Conservation (phyloP, 2,888 invertebrate species). For the Polydrusus tereticollis region DNA sequence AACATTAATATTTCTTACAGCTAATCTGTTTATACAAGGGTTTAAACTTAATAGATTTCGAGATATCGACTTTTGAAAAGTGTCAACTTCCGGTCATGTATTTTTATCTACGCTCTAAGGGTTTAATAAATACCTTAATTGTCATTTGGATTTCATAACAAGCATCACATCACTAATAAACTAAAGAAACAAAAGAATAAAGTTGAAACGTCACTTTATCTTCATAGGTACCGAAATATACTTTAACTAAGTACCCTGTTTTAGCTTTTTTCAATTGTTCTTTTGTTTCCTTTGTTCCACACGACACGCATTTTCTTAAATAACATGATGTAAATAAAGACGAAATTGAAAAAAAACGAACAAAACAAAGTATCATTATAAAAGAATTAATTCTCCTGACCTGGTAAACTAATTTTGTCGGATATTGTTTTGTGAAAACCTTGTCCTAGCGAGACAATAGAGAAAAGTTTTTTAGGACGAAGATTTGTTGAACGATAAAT, state of each 20-base stretch:
- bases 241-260: not conserved
- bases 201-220: too few relatives aligned
- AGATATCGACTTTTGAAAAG: too few relatives aligned
- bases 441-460: slow-evolving; percentile 1
- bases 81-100: too few relatives aligned
- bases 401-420: slow-evolving; percentile 8
- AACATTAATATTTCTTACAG: too few relatives aligned
- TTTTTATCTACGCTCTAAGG: too few relatives aligned
- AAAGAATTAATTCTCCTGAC: slow-evolving; percentile 6
- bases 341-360: not conserved
- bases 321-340: slow-evolving; percentile 9
- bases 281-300: slow-evolving; percentile 12
- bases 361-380: slow-evolving; percentile 6
- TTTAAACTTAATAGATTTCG: too few relatives aligned
- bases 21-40: too few relatives aligned
- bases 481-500: not conserved
- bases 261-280: slow-evolving; percentile 13
- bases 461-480: slow-evolving; percentile 5
- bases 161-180: too few relatives aligned
- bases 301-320: not conserved
- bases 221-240: slow-evolving; percentile 11
- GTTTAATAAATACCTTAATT: too few relatives aligned
- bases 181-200: too few relatives aligned
- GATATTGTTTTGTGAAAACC: slow-evolving; percentile 12
- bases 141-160: too few relatives aligned